phyloP scores from a whole-genome alignment of 1,140 invertebrate genomes.

The Neodiprion virginianus region DNA sequence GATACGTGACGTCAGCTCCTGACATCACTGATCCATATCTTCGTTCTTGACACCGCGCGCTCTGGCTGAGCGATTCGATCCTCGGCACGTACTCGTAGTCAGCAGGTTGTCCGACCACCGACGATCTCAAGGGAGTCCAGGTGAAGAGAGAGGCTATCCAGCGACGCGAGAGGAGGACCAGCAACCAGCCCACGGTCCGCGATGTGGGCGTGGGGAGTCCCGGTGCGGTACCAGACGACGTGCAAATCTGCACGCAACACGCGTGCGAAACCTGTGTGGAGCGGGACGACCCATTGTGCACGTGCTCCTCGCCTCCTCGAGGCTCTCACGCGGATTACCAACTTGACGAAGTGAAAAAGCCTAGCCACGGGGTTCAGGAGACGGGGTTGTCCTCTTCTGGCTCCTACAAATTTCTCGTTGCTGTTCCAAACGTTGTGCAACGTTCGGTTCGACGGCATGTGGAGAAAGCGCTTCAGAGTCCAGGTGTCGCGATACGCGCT shows the following conservation, averaged over 20 bases:
- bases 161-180: conserved; percentile 20
- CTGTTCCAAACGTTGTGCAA: not conserved
- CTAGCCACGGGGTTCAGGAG: too few species aligned
- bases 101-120: too few species aligned
- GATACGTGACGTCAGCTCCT: conserved; percentile 54
- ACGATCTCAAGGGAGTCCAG: too few species aligned
- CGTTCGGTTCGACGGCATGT: conserved; percentile 25
- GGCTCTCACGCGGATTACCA: conserved; percentile 39
- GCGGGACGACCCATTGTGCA: not conserved
- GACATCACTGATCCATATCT: conserved; percentile 59
- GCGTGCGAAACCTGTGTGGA: not conserved
- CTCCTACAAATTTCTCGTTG: too few species aligned
- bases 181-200: conserved; percentile 33
- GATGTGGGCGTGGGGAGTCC: not conserved
- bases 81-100: too few species aligned
- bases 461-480: not conserved
- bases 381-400: too few species aligned
- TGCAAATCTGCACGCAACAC: conserved; percentile 48
- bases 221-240: conserved; percentile 44
- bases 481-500: not conserved
- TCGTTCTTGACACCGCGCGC: conserved; percentile 33
- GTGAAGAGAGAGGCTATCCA: too few species aligned
- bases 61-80: too few species aligned
- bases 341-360: too few species aligned
- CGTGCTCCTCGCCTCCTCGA: conserved; percentile 40